Conservation (phyloP, 64 coral and sea anemone species). For the Dendrophyllia cribrosa region DNA sequence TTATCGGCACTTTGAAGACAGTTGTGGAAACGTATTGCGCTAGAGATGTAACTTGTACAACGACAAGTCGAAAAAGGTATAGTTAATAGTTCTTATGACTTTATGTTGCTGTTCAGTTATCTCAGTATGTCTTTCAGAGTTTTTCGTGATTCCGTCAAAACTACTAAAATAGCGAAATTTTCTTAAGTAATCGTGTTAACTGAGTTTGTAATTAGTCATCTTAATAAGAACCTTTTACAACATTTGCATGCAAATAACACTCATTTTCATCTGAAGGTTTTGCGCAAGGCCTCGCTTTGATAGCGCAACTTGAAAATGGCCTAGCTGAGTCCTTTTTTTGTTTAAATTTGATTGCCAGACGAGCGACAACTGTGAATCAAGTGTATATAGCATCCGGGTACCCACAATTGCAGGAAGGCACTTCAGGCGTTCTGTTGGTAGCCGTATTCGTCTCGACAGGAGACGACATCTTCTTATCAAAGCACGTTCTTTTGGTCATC, state of each 20-base stretch:
- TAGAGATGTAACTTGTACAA: background rate
- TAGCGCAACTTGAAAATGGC: too few species aligned
- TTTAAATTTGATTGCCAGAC: background rate
- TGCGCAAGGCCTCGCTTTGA: too few species aligned
- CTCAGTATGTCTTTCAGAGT: too few species aligned
- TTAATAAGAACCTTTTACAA: too few species aligned
- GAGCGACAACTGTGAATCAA: background rate
- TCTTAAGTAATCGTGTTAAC: too few species aligned
- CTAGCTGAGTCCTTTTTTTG: background rate
- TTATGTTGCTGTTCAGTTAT: background rate
- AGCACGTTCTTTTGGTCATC: background rate
- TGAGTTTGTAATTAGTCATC: too few species aligned
- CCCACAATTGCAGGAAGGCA: background rate
- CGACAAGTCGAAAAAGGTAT: constrained; percentile 25
- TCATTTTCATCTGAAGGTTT: too few species aligned
- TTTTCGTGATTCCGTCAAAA: too few species aligned
- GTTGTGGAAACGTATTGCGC: background rate
- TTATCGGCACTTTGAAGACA: background rate
- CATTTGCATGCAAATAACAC: too few species aligned
- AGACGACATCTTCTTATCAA: constrained; percentile 24
- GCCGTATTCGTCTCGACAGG: constrained; percentile 3
- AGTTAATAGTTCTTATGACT: background rate
- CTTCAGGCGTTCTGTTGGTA: background rate
- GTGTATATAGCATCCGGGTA: constrained; percentile 4
- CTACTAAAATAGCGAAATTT: too few species aligned